Evolutionary conservation across 2,797 vertebrate genomes (phyloP).

Genomic region (Enteromius fasciolatus): DNA sequence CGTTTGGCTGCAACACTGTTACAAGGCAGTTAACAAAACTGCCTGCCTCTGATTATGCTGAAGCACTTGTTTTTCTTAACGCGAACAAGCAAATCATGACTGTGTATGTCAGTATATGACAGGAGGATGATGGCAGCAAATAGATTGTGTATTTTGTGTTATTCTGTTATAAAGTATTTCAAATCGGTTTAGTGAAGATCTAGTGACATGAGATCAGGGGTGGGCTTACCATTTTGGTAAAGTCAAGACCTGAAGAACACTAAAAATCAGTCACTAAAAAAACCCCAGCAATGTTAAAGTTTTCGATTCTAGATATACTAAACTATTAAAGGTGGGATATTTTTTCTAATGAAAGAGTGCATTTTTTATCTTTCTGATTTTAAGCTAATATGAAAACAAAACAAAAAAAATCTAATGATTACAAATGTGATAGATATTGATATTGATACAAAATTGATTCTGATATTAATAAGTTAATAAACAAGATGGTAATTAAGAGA

Average conservation of each 20-base stretch:
- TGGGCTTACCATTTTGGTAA: not conserved
- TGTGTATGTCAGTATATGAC: not conserved
- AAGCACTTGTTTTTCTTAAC: not conserved
- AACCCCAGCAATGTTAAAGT: not conserved
- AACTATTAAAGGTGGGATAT: too few relatives aligned
- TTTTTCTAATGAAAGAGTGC: too few relatives aligned
- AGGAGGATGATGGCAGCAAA: not conserved
- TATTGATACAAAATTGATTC: too few relatives aligned
- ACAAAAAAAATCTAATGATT: too few relatives aligned
- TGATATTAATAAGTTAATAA: too few relatives aligned
- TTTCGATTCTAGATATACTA: too few relatives aligned
- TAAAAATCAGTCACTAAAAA: not conserved
- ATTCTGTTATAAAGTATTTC: not conserved
- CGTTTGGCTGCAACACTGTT: not conserved
- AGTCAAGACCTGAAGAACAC: not conserved
- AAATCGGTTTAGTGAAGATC: not conserved
- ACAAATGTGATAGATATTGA: too few relatives aligned
- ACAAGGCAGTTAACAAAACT: not conserved
- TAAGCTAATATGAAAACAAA: too few relatives aligned
- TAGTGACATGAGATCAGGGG: not conserved
- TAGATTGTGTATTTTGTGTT: not conserved
- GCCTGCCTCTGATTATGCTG: not conserved
- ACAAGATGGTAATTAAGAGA: too few relatives aligned
- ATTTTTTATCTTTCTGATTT: too few relatives aligned
- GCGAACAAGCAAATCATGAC: not conserved